Conservation (phyloP, 2,113 vertebrate species). For the Neodontobutis hainanensis region DNA sequence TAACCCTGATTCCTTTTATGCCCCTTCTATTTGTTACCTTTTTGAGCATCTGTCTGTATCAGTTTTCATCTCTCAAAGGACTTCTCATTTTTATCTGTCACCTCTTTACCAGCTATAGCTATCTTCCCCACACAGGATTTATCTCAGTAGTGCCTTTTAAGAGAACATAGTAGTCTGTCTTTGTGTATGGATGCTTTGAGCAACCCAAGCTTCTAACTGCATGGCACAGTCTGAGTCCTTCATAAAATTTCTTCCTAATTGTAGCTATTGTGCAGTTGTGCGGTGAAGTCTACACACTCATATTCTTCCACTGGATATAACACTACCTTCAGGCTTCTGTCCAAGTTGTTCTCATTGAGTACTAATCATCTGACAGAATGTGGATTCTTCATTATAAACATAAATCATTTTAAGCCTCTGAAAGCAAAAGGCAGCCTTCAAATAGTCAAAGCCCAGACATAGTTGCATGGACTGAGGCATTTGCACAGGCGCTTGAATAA, state of each 20-base stretch:
- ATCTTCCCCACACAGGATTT: constrained; percentile 18
- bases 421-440: constrained; percentile 34
- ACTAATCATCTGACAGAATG: constrained; percentile 62
- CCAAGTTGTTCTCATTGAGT: constrained; percentile 52
- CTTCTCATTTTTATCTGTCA: constrained; percentile 50
- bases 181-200: constrained; percentile 32
- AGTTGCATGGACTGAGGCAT: constrained; percentile 64
- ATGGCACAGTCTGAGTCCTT: constrained; percentile 25
- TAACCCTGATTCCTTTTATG: constrained; percentile 35
- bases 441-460: constrained; percentile 48
- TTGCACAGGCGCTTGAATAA: constrained; percentile 68
- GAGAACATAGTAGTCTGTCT: constrained; percentile 21
- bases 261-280: constrained; percentile 43
- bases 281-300: constrained; percentile 15
- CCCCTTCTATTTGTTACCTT: constrained; percentile 42
- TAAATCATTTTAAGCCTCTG: constrained; percentile 54
- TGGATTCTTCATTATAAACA: constrained; percentile 58
- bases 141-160: constrained; percentile 29
- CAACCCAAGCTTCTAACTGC: constrained; percentile 26
- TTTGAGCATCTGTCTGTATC: constrained; percentile 55
- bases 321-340: constrained; percentile 60
- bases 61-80: constrained; percentile 39
- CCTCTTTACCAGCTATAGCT: constrained; percentile 37
- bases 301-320: constrained; percentile 37
- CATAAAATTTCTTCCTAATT: constrained; percentile 42